Evolutionary conservation across 2,797 vertebrate genomes (phyloP).

Genomic region (Prunella strophiata): DNA sequence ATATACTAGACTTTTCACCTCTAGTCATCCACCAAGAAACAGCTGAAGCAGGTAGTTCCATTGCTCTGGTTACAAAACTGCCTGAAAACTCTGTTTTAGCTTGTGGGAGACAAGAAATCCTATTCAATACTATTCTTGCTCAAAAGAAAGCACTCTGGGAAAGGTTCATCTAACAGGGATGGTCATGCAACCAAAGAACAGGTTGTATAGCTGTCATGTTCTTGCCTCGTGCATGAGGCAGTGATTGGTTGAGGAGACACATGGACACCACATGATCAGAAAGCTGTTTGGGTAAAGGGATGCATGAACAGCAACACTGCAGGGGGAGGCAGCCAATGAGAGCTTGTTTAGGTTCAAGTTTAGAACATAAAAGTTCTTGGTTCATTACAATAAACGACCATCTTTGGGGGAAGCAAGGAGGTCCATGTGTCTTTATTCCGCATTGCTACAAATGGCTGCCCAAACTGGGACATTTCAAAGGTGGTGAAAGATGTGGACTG

Average conservation of each 20-base stretch:
- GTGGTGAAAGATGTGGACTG: fast-evolving
- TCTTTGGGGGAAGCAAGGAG: background rate
- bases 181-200: background rate
- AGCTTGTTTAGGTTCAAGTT: background rate
- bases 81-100: background rate
- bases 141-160: background rate
- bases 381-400: fast-evolving
- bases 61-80: background rate
- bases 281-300: background rate
- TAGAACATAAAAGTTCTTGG: background rate
- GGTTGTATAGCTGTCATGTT: background rate
- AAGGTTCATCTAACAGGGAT: background rate
- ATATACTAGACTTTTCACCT: background rate
- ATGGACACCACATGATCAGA: background rate
- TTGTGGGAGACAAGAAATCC: background rate
- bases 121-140: background rate
- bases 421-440: background rate
- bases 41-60: background rate
- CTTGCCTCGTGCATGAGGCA: background rate
- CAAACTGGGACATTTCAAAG: background rate
- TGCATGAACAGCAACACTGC: background rate
- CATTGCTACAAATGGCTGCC: background rate
- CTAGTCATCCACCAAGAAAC: background rate
- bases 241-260: background rate
- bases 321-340: background rate